Evolutionary conservation across 1,140 invertebrate genomes (phyloP).

Genomic region (Geopemphigus sp.): DNA sequence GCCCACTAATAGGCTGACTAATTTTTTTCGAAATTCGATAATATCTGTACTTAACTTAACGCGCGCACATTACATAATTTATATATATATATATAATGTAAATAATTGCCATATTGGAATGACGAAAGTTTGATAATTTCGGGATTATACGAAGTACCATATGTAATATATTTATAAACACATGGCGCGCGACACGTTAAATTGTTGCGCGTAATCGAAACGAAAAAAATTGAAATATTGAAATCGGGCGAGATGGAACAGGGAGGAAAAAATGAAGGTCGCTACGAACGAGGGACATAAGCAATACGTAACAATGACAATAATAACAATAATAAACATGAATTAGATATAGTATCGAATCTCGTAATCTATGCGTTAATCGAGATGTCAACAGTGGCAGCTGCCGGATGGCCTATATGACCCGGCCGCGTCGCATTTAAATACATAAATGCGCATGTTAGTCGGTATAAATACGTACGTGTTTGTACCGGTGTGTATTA

Average conservation of each 20-base stretch:
- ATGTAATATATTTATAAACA: too few relatives aligned
- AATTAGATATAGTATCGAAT: background rate
- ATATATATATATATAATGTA: too few relatives aligned
- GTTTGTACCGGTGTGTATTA: too few relatives aligned
- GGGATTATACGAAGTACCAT: too few relatives aligned
- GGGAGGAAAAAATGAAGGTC: background rate
- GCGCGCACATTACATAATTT: too few relatives aligned
- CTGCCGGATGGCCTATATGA: constrained; percentile 29
- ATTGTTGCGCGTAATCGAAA: background rate
- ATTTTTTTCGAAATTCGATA: too few relatives aligned
- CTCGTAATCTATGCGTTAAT: background rate
- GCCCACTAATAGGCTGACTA: too few relatives aligned
- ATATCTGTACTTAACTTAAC: too few relatives aligned
- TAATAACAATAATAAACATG: constrained; percentile 2
- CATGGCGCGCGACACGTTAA: too few relatives aligned
- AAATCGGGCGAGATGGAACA: background rate
- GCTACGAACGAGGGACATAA: background rate
- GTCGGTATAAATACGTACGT: background rate
- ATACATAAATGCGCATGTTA: background rate
- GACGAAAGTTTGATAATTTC: too few relatives aligned
- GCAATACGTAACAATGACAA: background rate
- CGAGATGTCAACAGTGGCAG: background rate
- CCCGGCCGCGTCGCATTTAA: constrained; percentile 25
- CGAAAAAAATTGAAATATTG: background rate
- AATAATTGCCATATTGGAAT: too few relatives aligned